Evolutionary conservation across 2,797 vertebrate species (phyloP).

Genomic region (Meriones psammophilus): DNA sequence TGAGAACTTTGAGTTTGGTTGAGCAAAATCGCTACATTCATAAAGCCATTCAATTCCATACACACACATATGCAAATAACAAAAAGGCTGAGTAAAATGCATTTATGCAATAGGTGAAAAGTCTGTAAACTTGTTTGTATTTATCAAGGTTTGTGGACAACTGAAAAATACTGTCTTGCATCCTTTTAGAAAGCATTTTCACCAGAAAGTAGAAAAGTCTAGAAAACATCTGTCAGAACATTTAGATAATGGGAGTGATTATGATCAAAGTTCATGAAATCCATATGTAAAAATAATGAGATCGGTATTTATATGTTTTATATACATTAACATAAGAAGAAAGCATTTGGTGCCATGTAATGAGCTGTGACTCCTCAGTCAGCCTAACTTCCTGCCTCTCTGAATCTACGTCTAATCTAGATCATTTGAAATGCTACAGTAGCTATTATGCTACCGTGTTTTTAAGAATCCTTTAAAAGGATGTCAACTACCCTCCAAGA

Average conservation of each 20-base stretch:
- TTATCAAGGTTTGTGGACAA: slow-evolving; percentile 54
- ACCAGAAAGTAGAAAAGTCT: neutral
- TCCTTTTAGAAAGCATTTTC: neutral
- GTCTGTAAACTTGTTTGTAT: neutral
- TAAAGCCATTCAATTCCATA: neutral
- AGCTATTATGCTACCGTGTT: neutral
- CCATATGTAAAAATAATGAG: neutral
- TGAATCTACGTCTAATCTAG: neutral
- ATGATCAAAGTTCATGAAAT: neutral
- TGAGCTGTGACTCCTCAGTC: neutral
- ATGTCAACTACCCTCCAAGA: neutral
- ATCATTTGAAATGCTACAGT: neutral
- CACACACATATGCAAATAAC: neutral
- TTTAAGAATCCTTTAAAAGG: neutral
- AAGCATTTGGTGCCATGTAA: neutral
- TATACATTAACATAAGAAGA: neutral
- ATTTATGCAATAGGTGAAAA: slow-evolving; percentile 4
- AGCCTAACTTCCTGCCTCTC: neutral
- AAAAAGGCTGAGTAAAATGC: slow-evolving; percentile 13
- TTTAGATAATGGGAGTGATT: neutral
- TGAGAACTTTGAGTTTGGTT: neutral
- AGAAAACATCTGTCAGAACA: neutral
- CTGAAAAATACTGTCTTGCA: neutral
- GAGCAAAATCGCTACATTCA: slow-evolving; percentile 47
- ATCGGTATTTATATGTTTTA: neutral